Base-by-base conservation (phyloP, 2,113 vertebrate species). In the Otocyon megalotis region DNA sequence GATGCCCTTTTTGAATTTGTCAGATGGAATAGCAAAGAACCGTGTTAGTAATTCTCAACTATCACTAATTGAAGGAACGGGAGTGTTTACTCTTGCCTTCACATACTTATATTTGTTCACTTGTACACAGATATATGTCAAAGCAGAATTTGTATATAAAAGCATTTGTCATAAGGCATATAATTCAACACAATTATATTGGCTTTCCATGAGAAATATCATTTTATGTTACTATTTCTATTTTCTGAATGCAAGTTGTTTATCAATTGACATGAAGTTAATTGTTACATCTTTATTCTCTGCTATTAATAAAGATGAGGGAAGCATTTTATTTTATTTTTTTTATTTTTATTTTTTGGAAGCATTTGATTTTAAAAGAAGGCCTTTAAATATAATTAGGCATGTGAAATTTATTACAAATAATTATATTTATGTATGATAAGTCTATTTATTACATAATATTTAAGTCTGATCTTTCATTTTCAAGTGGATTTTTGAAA, bases 351-450 rank as follows among this genome's bases (percentile, higher is more conserved):
- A n/a, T n/a, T n/a, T n/a, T n/a, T n/a, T n/a, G 32, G 74, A 76
- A 88, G 10, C n/a, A 84, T 62, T 91, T 67, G n/a, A 48, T 88
- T 97, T 76, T 89, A 80, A 94, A 84, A 94, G 82, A 79, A 96
- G 74, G 3, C 28, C 81, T 93, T 82, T 16, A 82, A 74, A 82
- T 72, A 63, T 69, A 95, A 91, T 82, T 79, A 67, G 12, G 19
- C 35, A 92, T 6, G n/a, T 79, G 82, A 91, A 77, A 50, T 5
- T n/a, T 93, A 79, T 60, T 69, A 26, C 62, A 91, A 84, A 56
- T 58, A 74, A 86, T 92, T 83, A 48, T 43, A 80, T 76, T 89
- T 80, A 87, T 58, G 56, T 50, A 48, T 86, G 43, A 87, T 30
- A 54, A 71, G 24, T 69, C 50, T 83, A 74, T 65, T n/a, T 83